Evolutionary conservation across 2,888 invertebrate genomes (phyloP), one percentile per base, ranked within the genome.

Genomic region (Pristionchus japonicus): DNA sequence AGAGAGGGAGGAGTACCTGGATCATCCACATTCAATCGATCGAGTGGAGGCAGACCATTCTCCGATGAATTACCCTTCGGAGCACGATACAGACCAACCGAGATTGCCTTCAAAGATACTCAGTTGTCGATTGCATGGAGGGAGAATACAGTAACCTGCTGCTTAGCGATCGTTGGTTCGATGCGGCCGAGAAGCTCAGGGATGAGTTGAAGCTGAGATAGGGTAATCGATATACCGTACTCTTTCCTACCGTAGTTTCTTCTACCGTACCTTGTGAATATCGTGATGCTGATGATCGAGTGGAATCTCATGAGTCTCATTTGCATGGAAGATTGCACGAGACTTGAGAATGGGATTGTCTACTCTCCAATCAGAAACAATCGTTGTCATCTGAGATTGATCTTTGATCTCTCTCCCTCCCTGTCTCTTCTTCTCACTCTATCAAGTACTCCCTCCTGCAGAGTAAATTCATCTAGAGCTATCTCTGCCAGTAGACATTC

Each of bases 301-400:
- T 17, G 91, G 90, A 74, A 92, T 92, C n/a, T 89, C 89, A 74
- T 92, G 92, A 15, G 92, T 92, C 80, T 92, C 92, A 57, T 91
- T 91, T 7, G 91, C 89, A 88, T 92, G 91, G 85, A 91, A 90
- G 34, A 89, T 89, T 4, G 92, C 91, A 0, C 92, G 90, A 61
- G 87, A 86, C 31, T 67, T 17, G 47, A 86, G 86, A 86, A 86
- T 86, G 31, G 70, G 47, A 67, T 27, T 49, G n/a, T 52, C 47
- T 15, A 86, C 40, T 20, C n/a, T 13, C 86, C 86, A 86, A 43
- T 70, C 86, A 11, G 86, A 67, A 1, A 86, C 86, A 1, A 70
- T 86, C 6, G 86, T 37, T 27, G 70, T 64, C 67, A 86, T 43
- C 86, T 86, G 70, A 34, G 43, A 49, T 52, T 83, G 52, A 83